phyloP scores from a whole-genome alignment of 2,797 vertebrate genomes.

The Anas georgica region DNA sequence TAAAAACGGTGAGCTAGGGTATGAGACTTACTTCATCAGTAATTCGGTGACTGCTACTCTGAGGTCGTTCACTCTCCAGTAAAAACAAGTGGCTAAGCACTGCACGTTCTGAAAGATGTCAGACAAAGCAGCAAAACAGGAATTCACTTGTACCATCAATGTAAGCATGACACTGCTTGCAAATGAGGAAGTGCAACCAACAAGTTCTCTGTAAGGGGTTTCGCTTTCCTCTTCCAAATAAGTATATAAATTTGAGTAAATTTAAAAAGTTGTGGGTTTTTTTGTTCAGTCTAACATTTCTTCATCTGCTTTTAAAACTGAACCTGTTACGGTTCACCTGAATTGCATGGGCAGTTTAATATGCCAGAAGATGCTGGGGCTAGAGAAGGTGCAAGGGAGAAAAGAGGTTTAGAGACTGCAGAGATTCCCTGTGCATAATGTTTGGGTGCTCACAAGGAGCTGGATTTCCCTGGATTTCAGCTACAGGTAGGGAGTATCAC shows the following conservation, averaged over 20 bases:
- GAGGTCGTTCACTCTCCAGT: neutral
- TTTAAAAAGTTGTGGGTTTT: neutral
- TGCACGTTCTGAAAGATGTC: neutral
- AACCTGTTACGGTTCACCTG: neutral
- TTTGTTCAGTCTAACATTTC: neutral
- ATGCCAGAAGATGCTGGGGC: neutral
- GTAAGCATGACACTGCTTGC: neutral
- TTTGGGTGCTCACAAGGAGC: neutral
- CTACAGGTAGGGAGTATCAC: neutral
- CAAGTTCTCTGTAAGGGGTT: neutral
- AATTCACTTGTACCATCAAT: neutral
- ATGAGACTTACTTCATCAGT: neutral
- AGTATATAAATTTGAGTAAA: neutral
- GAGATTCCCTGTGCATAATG: neutral
- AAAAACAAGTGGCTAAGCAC: neutral
- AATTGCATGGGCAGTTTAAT: neutral
- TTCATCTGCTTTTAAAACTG: neutral
- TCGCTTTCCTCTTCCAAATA: slow-evolving; percentile 34
- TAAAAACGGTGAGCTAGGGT: neutral
- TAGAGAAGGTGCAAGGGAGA: neutral
- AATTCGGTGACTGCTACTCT: neutral
- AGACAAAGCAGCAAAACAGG: neutral
- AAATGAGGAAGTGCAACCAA: slow-evolving; percentile 8
- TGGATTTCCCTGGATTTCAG: neutral
- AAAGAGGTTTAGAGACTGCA: neutral